Base-by-base conservation (phyloP, 2,113 vertebrate species). In the Chitala chitala region DNA sequence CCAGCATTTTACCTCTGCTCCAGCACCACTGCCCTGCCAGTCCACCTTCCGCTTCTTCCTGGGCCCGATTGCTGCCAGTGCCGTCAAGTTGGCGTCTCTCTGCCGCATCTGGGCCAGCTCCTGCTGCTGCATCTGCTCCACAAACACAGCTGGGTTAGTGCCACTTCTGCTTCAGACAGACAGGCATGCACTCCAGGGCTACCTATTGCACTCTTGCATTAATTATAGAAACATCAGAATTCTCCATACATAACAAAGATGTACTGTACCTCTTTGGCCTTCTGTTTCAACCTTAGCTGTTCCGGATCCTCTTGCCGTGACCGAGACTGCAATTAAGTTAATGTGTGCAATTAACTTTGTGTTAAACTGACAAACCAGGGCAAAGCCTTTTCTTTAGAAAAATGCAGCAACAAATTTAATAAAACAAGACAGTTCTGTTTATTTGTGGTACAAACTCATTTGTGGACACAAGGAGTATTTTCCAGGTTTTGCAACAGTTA, bases 221-320 rank as follows among this genome's bases (percentile, higher is more conserved):
- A 8, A n/a, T n/a, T 15, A 20, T 7, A n/a, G 17, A 51, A 51
- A 24, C 38, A 69, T 44, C 76, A 75, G 22, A 2, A n/a, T n/a
- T n/a, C n/a, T n/a, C n/a, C n/a, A n/a, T 20, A 26, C 24, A 20
- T 6, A 10, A 48, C 6, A 20, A 4, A 17, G 40, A 48, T 8
- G 10, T 44, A 31, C 58, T 76, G 72, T 78, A 98, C 97, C 93
- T 99, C 97, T 89, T 99, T 99, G 54, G 96, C 96, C 81, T 99
- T 99, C 86, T 98, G 96, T 82, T 99, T 99, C 83, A 99, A 85
- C 76, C 95, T 86, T 79, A 98, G 89, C 78, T 99, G 97, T 64
- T 99, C 96, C 22, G 97, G 97, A 80, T 99, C 97, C 86, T 99
- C 97, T 88, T 99, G 97, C 78, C 96, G 92, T 78, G 97, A 96